These are phyloP conservation scores for Scelioninae gen. 1 DNA, from an alignment of 2,888 invertebrate genomes.

Conservation along the genomic window DNA sequence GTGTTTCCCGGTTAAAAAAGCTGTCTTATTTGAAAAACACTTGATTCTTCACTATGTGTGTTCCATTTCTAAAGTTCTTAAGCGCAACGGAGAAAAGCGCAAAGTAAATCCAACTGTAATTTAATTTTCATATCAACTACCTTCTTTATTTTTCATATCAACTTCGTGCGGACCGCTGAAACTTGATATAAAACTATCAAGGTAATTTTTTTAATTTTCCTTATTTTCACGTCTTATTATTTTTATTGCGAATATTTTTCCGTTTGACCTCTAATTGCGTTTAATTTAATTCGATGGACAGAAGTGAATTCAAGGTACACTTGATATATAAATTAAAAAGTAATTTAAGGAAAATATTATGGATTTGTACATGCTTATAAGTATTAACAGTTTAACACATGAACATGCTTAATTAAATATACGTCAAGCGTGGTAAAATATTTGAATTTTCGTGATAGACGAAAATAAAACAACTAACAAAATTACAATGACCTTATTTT, in stretches of 20 bases:
- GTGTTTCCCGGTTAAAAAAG: not conserved
- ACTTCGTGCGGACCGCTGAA: conserved; percentile 5
- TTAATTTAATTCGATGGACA: conserved; percentile 40
- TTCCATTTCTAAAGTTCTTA: conserved; percentile 10
- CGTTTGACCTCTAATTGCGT: conserved; percentile 23
- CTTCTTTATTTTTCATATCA: conserved; percentile 45
- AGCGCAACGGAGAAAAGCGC: conserved; percentile 11
- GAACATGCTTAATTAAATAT: too few species aligned
- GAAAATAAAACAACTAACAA: too few species aligned
- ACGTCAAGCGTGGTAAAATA: too few species aligned
- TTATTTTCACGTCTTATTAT: conserved; percentile 14
- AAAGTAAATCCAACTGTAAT: conserved; percentile 39
- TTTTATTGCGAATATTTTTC: conserved; percentile 31
- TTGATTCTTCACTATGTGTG: conserved; percentile 28
- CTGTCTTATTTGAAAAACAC: conserved; percentile 24
- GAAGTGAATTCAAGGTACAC: conserved; percentile 9
- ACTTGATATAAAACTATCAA: too few species aligned
- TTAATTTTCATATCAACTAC: conserved; percentile 45
- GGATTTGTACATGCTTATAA: not conserved
- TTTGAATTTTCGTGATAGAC: too few species aligned
- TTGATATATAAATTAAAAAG: conserved; percentile 28
- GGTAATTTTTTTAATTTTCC: conserved; percentile 42
- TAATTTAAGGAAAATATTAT: not conserved
- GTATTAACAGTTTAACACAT: too few species aligned
- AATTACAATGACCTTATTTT: too few species aligned